Conservation (phyloP, 2,888 invertebrate genomes). For the Oscheius myriophilus region DNA sequence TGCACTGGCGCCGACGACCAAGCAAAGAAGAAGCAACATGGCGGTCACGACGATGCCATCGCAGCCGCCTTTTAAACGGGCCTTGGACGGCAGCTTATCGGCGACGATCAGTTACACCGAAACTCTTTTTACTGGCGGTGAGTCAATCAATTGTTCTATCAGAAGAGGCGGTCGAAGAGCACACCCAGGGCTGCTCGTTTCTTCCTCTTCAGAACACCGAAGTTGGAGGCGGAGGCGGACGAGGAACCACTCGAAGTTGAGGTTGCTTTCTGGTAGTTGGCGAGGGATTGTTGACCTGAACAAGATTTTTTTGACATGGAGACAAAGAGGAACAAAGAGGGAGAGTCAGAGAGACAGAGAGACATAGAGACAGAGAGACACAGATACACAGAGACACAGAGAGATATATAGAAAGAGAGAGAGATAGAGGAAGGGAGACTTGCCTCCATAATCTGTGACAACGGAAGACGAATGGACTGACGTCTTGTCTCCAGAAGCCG, state of each 20-base stretch:
- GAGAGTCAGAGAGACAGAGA: neutral
- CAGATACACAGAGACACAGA: neutral
- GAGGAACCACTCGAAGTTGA: slow-evolving; percentile 45
- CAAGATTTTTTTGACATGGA: no score
- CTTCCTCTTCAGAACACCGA: slow-evolving; percentile 38
- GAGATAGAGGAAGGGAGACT: no score
- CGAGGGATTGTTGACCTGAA: slow-evolving; percentile 48
- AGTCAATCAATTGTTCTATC: neutral
- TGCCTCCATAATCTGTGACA: slow-evolving; percentile 46
- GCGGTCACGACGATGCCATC: neutral
- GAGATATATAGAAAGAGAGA: neutral
- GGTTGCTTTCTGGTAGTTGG: slow-evolving; percentile 47
- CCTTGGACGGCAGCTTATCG: slow-evolving; percentile 10
- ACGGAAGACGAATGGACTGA: slow-evolving; percentile 46
- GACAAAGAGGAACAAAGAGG: neutral
- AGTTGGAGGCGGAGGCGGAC: slow-evolving; percentile 45
- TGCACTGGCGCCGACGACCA: neutral
- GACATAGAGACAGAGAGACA: neutral
- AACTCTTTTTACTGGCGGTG: slow-evolving; percentile 1
- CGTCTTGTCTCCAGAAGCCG: slow-evolving; percentile 47
- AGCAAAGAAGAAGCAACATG: neutral
- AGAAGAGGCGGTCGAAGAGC: slow-evolving; percentile 19
- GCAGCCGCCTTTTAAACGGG: slow-evolving; percentile 15
- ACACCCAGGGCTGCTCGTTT: slow-evolving; percentile 30
- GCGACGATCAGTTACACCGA: slow-evolving; percentile 21